Conservation (phyloP, 1,140 invertebrate genomes). For the Heliconius hewitsoni region DNA sequence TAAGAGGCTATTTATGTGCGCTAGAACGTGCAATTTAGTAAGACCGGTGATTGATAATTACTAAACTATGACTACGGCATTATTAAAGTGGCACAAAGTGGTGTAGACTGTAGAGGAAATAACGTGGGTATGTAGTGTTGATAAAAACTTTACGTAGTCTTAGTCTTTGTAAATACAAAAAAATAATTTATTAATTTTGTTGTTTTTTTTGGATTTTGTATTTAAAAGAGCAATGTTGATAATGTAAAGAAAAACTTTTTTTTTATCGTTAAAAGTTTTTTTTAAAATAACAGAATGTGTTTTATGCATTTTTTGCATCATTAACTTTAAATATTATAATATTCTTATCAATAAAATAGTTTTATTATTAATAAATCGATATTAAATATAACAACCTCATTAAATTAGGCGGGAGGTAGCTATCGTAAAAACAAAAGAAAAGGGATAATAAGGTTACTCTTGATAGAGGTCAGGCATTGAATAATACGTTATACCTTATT, state of each 20-base stretch:
- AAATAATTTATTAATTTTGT: not conserved
- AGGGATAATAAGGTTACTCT: slow-evolving; percentile 24
- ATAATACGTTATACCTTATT: slow-evolving; percentile 5
- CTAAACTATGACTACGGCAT: slow-evolving; percentile 10
- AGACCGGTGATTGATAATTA: slow-evolving; percentile 23
- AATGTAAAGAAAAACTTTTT: too few relatives aligned
- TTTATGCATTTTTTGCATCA: too few relatives aligned
- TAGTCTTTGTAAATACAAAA: not conserved
- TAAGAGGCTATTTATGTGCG: slow-evolving; percentile 23
- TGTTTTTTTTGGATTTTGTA: not conserved
- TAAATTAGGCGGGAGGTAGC: not conserved
- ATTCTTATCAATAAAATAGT: too few relatives aligned
- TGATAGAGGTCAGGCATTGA: slow-evolving; percentile 10
- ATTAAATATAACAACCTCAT: not conserved
- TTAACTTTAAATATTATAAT: too few relatives aligned
- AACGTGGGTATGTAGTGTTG: not conserved
- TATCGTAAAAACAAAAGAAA: slow-evolving; percentile 22
- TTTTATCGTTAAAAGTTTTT: too few relatives aligned
- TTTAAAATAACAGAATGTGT: too few relatives aligned
- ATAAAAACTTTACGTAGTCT: not conserved
- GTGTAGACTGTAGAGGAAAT: not conserved
- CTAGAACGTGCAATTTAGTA: slow-evolving; percentile 26
- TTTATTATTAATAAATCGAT: too few relatives aligned
- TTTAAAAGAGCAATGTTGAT: too few relatives aligned
- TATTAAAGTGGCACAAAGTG: slow-evolving; percentile 11